A percentile compares a stretch with the other conserved stretches of the same genome.
These are phyloP conservation scores for Trichopria drosophilae DNA, from an alignment of 2,888 invertebrate species.

Conservation along the genomic window DNA sequence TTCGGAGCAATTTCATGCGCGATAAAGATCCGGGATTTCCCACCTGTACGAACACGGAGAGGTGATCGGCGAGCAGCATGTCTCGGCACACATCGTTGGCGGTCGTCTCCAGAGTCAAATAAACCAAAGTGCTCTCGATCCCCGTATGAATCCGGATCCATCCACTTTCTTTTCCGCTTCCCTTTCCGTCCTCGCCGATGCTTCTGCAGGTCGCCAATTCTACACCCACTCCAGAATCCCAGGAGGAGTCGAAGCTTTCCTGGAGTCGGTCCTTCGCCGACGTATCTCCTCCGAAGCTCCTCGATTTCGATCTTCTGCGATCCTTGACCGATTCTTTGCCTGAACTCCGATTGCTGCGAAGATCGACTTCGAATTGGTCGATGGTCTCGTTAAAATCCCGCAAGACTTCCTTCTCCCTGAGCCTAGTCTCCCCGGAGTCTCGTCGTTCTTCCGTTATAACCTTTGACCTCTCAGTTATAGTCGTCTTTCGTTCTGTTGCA, in stretches of 20 bases:
- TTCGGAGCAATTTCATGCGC: too few species aligned
- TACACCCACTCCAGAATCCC: constrained; percentile 60
- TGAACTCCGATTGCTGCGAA: constrained; percentile 18
- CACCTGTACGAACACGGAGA: constrained; percentile 55
- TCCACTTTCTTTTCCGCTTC: constrained; percentile 53
- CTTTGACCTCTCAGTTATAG: too few species aligned
- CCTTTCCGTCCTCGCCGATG: constrained; percentile 3
- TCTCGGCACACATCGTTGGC: constrained; percentile 60
- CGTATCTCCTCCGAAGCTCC: constrained; percentile 8
- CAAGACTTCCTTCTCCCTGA: constrained; percentile 40
- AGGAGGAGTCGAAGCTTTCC: constrained; percentile 52
- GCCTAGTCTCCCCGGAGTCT: too few species aligned
- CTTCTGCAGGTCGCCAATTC: constrained; percentile 54
- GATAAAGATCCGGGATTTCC: too few species aligned
- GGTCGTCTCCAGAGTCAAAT: constrained; percentile 64
- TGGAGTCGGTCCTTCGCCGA: constrained; percentile 12
- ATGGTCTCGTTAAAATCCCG: constrained; percentile 52
- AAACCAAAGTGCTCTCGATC: constrained; percentile 64
- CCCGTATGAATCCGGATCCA: constrained; percentile 69
- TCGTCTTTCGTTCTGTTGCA: too few species aligned
- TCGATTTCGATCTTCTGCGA: constrained; percentile 23
- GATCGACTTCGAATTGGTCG: constrained; percentile 48
- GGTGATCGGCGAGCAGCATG: constrained; percentile 59
- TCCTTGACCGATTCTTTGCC: constrained; percentile 28
- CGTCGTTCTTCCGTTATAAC: neutral